Base-by-base conservation (phyloP, 2,888 invertebrate species). In the Acleris laterana region DNA sequence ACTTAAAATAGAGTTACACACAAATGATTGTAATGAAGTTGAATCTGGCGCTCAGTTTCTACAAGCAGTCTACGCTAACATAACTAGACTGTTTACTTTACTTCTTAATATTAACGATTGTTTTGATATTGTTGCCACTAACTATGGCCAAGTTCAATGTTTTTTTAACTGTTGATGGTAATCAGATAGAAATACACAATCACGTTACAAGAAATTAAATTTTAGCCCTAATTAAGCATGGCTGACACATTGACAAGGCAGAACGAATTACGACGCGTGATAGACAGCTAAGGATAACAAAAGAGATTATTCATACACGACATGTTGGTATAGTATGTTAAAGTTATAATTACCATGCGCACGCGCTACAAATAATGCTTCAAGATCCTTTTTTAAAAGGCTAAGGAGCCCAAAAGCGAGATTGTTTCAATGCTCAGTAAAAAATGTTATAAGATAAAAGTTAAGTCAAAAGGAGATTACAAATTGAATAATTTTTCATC, bases 321-420 rank as follows among this genome's bases (percentile, higher is more conserved):
- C 64, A 59, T 64, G 67, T 71, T 71, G 38, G 38, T 13, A 38
- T 9, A 38, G 38, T 38, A 13, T 69, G 69, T 70, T 70, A 61
- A 61, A 44, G 19, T 58, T 68, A 65, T 69, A 60, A 68, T 68
- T 65, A 58, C 66, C 25, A 44, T 60, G 55, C 55, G 44, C 32
- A 28, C 68, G 59, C 65, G 70, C 73, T 66, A 55, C 44, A 68
- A 71, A 56, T 57, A 17, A 62, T 61, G 55, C 51, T 13, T 55
- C 42, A 19, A 22, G 25, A 42, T 38, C 64, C 59, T 55, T 65
- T 56, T 42, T 44, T n/a, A 22, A 62, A 63, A 57, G 28, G 5
- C 13, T 38, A 57, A 51, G 20, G n/a, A 49, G 32, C 44, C 51
- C 55, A 57, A 62, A 62, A 44, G 56, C 46, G 51, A 62, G 51